Evolutionary conservation across 30 jellyfish, hydroid and myxozoan species (phyloP).

Genomic region (Haliclystus octoradiatus): DNA sequence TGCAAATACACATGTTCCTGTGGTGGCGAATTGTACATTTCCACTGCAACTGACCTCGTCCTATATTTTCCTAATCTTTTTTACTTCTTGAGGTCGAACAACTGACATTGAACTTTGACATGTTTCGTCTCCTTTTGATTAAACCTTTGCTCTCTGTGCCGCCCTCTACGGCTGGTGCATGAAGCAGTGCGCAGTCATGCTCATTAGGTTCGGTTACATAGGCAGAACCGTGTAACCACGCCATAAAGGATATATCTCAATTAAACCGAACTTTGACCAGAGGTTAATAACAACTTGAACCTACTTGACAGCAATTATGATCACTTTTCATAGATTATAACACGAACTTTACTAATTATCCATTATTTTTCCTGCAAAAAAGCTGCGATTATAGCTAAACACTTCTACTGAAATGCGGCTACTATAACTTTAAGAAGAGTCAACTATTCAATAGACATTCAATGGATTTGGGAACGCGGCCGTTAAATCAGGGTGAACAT

Average conservation of each 20-base stretch:
- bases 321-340: no score
- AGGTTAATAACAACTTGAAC: no score
- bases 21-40: not conserved
- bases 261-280: no score
- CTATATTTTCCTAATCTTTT: not conserved
- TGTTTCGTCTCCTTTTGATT: not conserved
- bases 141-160: not conserved
- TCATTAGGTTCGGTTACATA: not conserved
- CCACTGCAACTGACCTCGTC: not conserved
- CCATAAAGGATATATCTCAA: no score
- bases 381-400: no score
- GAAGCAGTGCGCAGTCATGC: not conserved
- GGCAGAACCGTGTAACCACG: not conserved
- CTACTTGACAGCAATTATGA: no score
- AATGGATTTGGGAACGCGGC: not conserved
- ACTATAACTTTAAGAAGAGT: no score
- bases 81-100: not conserved
- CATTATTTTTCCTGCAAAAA: no score
- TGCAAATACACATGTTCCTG: not conserved
- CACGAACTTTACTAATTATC: no score
- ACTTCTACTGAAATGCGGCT: no score
- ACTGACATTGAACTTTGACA: conserved; percentile 1
- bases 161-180: not conserved
- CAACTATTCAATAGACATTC: not conserved
- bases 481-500: not conserved